phyloP scores from a whole-genome alignment of 2,113 vertebrate genomes.

The Hippocampus comes region DNA sequence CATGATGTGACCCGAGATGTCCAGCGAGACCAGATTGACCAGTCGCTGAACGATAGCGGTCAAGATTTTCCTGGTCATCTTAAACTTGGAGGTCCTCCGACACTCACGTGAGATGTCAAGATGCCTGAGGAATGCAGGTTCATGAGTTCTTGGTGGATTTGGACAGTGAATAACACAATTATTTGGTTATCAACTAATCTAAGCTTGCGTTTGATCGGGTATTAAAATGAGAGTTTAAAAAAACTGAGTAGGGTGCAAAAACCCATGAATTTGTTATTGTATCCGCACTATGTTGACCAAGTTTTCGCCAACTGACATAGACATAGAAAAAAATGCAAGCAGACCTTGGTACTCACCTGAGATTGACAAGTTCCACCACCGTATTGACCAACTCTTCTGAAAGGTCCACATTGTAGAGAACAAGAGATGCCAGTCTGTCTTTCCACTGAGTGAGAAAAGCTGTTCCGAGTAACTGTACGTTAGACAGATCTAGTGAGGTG shows the following conservation, averaged over 20 bases:
- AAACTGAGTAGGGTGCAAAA: neutral
- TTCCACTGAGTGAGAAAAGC: conserved; percentile 91
- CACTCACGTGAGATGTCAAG: conserved; percentile 91
- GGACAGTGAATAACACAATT: neutral
- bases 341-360: conserved; percentile 75
- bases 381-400: conserved; percentile 87
- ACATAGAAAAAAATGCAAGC: neutral
- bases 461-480: conserved; percentile 81
- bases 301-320: neutral
- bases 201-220: neutral
- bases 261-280: neutral
- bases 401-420: conserved; percentile 96
- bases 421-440: conserved; percentile 86
- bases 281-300: neutral
- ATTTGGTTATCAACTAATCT: neutral
- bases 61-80: conserved; percentile 87
- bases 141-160: neutral
- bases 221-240: neutral
- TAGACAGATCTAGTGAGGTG: conserved; percentile 86
- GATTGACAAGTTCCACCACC: conserved; percentile 82
- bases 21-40: conserved; percentile 85
- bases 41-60: conserved; percentile 87
- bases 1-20: conserved; percentile 95
- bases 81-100: conserved; percentile 86
- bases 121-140: conserved; percentile 73